phyloP scores from a whole-genome alignment of 1,140 invertebrate species.

The Pinna nobilis region DNA sequence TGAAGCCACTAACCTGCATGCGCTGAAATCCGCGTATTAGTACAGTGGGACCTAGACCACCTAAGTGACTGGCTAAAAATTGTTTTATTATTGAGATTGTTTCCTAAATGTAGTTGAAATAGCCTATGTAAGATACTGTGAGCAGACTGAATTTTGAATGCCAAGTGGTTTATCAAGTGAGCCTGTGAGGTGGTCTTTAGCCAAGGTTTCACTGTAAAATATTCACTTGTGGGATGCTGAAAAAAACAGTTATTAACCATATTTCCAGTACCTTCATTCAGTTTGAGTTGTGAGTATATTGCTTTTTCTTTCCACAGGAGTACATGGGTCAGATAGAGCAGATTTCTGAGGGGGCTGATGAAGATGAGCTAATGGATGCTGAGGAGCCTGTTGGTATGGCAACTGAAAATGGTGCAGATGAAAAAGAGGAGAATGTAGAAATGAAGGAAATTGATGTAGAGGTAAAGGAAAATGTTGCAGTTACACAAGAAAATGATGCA shows the following conservation, averaged over 20 bases:
- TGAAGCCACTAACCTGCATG: too few relatives aligned
- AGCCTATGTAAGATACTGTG: neutral
- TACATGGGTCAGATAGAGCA: slow-evolving; percentile 12
- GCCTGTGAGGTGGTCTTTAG: neutral
- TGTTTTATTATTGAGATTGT: neutral
- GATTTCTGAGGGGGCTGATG: slow-evolving; percentile 8
- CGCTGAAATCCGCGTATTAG: too few relatives aligned
- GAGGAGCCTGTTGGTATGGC: neutral
- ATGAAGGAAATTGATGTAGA: neutral
- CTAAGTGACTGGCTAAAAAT: too few relatives aligned
- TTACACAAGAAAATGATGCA: neutral
- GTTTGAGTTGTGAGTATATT: neutral
- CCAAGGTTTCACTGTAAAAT: neutral
- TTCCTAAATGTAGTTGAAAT: neutral
- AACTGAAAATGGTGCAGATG: neutral
- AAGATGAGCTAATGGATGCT: neutral
- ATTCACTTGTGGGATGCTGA: neutral
- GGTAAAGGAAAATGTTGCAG: neutral
- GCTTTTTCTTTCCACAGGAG: slow-evolving; percentile 9
- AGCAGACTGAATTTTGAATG: neutral
- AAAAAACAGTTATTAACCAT: neutral
- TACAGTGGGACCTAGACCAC: too few relatives aligned
- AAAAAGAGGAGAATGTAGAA: neutral
- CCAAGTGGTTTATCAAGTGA: neutral
- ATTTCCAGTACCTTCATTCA: neutral